A percentile compares a stretch with the other conserved stretches of the same genome.
Evolutionary conservation across 2,797 vertebrate genomes (phyloP).

Genomic region (Dallia pectoralis): DNA sequence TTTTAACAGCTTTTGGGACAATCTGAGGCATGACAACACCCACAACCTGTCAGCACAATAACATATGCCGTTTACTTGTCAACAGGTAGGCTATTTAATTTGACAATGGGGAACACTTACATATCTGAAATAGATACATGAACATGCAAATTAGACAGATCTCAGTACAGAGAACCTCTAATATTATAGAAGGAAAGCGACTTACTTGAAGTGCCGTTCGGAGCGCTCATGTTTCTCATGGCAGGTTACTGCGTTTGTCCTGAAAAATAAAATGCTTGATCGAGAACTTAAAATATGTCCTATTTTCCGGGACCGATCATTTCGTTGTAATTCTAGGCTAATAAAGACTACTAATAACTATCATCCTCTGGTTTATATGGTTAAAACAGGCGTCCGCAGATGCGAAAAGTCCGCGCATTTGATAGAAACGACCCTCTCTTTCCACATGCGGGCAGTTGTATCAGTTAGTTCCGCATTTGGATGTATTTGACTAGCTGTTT

Average conservation of each 20-base stretch:
- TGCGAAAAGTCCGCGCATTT: not conserved
- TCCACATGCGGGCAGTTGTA: not conserved
- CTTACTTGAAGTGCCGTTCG: slow-evolving; percentile 47
- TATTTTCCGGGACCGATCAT: not conserved
- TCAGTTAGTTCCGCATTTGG: slow-evolving; percentile 2
- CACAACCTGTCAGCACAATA: not conserved
- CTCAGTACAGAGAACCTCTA: not conserved
- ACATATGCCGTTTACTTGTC: not conserved
- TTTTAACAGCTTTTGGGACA: too few species aligned
- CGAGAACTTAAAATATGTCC: not conserved
- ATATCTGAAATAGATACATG: not conserved
- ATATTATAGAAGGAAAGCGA: not conserved
- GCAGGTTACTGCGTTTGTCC: slow-evolving; percentile 17
- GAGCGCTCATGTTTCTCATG: slow-evolving; percentile 70
- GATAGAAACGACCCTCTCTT: slow-evolving; percentile 6
- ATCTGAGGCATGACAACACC: not conserved
- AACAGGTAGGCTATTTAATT: too few species aligned
- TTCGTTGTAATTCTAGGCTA: not conserved
- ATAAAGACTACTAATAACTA: not conserved
- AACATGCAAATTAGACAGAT: not conserved
- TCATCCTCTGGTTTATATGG: not conserved
- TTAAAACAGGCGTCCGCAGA: not conserved
- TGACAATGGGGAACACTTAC: not conserved
- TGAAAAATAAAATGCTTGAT: slow-evolving; percentile 6
- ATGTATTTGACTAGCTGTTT: slow-evolving; percentile 31